These are phyloP conservation scores for Lamproptera curius DNA, from an alignment of 2,888 invertebrate genomes.

Conservation along the genomic window DNA sequence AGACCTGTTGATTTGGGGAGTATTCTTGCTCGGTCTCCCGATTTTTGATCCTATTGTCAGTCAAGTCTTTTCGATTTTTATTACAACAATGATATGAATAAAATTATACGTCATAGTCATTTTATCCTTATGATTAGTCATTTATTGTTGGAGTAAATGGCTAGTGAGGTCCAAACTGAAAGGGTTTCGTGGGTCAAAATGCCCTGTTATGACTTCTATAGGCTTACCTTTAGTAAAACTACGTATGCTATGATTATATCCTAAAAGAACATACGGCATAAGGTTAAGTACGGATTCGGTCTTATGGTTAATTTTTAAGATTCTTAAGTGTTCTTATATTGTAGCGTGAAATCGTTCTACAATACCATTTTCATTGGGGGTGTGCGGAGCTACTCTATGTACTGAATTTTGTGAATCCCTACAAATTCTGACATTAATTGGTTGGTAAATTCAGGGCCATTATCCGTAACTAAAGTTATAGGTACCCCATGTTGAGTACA, in stretches of 20 bases:
- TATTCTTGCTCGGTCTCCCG: conserved; percentile 23
- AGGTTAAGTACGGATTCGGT: background rate
- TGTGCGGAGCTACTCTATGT: background rate
- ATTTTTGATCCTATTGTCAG: background rate
- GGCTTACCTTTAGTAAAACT: conserved; percentile 7
- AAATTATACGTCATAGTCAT: conserved; percentile 1
- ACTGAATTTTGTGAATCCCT: background rate
- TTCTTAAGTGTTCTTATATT: background rate
- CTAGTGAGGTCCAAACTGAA: background rate
- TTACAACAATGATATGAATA: background rate
- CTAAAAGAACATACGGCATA: background rate
- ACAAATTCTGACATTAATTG: conserved; percentile 7
- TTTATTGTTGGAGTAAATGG: conserved; percentile 3
- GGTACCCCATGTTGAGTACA: too few species aligned
- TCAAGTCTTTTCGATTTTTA: background rate
- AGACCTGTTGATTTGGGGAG: conserved; percentile 21
- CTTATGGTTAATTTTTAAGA: background rate
- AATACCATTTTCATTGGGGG: background rate
- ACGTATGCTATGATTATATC: background rate
- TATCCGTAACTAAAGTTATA: too few species aligned
- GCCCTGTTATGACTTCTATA: conserved; percentile 4
- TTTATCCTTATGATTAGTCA: conserved; percentile 3
- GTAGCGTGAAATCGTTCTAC: background rate
- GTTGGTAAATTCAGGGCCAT: too few species aligned
- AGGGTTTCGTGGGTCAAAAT: conserved; percentile 3